A percentile compares a stretch with the other conserved stretches of the same genome.
Evolutionary conservation across 2,113 vertebrate genomes (phyloP).

Genomic region (Myrmecophaga tridactyla): DNA sequence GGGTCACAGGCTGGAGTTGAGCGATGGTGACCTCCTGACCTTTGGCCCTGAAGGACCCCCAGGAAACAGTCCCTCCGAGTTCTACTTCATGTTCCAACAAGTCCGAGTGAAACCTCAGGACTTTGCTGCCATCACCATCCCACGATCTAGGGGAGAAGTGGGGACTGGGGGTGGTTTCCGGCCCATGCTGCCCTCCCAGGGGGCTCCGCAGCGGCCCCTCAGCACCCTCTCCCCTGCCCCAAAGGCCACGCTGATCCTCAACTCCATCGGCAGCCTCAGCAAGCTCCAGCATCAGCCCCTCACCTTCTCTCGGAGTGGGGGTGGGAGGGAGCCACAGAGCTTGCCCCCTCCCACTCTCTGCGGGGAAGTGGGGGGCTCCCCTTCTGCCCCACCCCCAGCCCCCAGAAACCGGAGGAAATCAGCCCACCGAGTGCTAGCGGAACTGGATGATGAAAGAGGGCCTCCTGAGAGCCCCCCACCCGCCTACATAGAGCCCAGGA

Average conservation of each 20-base stretch:
- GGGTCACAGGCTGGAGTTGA: slow-evolving; percentile 86
- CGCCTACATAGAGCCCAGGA: slow-evolving; percentile 35
- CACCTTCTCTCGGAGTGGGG: slow-evolving; percentile 80
- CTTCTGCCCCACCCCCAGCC: slow-evolving; percentile 58
- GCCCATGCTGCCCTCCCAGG: slow-evolving; percentile 71
- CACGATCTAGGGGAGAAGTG: slow-evolving; percentile 81
- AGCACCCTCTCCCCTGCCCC: slow-evolving; percentile 80
- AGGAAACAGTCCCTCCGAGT: slow-evolving; percentile 80
- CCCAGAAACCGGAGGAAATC: slow-evolving; percentile 87
- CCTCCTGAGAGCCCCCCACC: background rate
- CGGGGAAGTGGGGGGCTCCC: background rate
- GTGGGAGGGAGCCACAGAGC: background rate
- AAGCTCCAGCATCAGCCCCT: slow-evolving; percentile 89
- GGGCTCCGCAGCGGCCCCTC: slow-evolving; percentile 82
- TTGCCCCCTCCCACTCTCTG: slow-evolving; percentile 22
- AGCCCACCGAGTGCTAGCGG: slow-evolving; percentile 86
- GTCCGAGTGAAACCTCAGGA: slow-evolving; percentile 91
- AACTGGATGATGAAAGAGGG: slow-evolving; percentile 87
- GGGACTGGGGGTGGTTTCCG: slow-evolving; percentile 58
- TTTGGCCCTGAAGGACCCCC: slow-evolving; percentile 84
- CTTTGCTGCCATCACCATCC: slow-evolving; percentile 92
- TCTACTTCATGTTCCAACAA: slow-evolving; percentile 95
- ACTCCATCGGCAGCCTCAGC: slow-evolving; percentile 94
- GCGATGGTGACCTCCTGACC: slow-evolving; percentile 89
- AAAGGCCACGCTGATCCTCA: slow-evolving; percentile 91